Percentiles rank a stretch among this genome's conserved stretches.
Conservation (phyloP, 2,888 invertebrate genomes). For the Nomada fabriciana region DNA sequence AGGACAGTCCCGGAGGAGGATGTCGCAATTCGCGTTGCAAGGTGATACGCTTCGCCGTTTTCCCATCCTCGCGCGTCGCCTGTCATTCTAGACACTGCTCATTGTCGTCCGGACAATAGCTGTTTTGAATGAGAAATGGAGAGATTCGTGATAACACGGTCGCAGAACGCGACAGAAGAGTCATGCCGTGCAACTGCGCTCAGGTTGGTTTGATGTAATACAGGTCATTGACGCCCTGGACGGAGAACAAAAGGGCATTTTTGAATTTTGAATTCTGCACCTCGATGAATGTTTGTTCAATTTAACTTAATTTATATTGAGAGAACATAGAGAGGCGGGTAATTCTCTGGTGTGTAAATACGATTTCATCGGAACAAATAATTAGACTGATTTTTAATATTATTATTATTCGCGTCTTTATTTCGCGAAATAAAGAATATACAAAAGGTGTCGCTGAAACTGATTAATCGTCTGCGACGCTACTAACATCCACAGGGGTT, state of each 20-base stretch:
- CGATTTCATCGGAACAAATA: too few species aligned
- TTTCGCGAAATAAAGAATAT: too few species aligned
- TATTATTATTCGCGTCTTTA: too few species aligned
- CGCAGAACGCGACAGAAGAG: conserved; percentile 19
- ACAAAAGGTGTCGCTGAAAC: too few species aligned
- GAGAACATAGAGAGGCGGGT: too few species aligned
- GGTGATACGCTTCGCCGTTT: conserved; percentile 63
- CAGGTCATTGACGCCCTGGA: conserved; percentile 9
- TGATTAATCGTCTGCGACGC: too few species aligned
- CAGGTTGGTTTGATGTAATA: not conserved
- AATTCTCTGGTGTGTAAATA: too few species aligned
- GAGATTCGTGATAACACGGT: conserved; percentile 44
- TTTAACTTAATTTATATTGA: too few species aligned
- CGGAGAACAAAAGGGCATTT: too few species aligned
- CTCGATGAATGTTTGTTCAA: too few species aligned
- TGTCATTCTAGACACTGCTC: conserved; percentile 61
- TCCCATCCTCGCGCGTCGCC: conserved; percentile 55
- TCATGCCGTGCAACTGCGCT: conserved; percentile 21
- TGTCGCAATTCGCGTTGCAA: conserved; percentile 71
- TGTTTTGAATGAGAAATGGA: conserved; percentile 51
- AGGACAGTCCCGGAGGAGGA: conserved; percentile 69
- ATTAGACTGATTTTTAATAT: too few species aligned
- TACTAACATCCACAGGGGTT: not conserved
- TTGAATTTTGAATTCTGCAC: too few species aligned
- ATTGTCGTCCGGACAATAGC: conserved; percentile 64